Percentiles rank a stretch among this genome's conserved stretches.
These are phyloP conservation scores for Camponotus pennsylvanicus DNA, from an alignment of 1,140 invertebrate species.

Conservation along the genomic window DNA sequence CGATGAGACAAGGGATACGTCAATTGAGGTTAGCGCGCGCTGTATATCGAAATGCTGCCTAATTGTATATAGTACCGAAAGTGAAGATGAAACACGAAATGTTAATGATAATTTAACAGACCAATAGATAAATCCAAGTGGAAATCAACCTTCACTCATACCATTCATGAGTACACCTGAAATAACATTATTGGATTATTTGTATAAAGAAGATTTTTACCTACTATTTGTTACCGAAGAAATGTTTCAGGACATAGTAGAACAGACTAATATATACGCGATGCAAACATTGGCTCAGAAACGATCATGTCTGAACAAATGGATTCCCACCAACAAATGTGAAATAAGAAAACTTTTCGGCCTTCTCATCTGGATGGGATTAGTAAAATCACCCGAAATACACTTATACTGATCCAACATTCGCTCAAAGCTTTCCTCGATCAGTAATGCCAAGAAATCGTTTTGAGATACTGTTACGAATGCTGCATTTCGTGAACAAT, in stretches of 20 bases:
- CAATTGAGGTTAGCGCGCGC: not conserved
- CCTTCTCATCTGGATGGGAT: slow-evolving; percentile 46
- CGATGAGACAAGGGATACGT: not conserved
- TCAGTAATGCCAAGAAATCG: not conserved
- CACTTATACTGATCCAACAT: slow-evolving; percentile 33
- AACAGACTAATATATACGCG: too few species aligned
- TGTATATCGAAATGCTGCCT: not conserved
- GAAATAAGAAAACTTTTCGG: slow-evolving; percentile 54
- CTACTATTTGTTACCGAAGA: too few species aligned
- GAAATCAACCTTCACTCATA: not conserved
- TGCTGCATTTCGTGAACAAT: not conserved
- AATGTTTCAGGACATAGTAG: too few species aligned
- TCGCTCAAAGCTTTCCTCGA: not conserved
- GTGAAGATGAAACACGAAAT: not conserved
- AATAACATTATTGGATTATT: not conserved
- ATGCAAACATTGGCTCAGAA: too few species aligned
- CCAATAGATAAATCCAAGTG: not conserved
- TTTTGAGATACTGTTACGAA: not conserved
- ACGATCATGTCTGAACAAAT: too few species aligned
- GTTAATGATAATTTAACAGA: not conserved
- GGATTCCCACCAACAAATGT: not conserved
- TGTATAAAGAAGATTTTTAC: not conserved
- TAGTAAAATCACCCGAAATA: slow-evolving; percentile 20
- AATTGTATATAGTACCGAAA: not conserved
- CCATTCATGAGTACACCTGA: not conserved